Evolutionary conservation across 53 echinoderm and acorn worm species (phyloP), one percentile per base, ranked within the genome.

Genomic region (Hippasteria phrygiana): DNA sequence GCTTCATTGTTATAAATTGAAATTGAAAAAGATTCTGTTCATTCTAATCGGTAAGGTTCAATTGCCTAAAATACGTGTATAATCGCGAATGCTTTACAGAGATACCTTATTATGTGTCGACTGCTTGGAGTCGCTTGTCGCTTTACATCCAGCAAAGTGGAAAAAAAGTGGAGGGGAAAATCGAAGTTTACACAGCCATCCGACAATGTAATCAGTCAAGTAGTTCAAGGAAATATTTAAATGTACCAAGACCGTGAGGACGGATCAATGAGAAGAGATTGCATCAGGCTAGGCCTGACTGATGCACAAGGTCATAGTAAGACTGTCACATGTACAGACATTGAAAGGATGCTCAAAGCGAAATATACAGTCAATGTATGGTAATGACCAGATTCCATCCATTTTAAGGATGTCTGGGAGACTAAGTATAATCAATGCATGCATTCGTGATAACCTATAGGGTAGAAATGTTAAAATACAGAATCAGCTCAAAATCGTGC

Each of bases 171-270:
- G 69, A 33, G 33, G 20, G 11, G 79, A 41, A 59, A 79, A 79
- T 79, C 79, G 79, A 79, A 79, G 59, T 35, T 14, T 48, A 36
- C 59, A 42, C 79, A 27, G 40, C 37, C 62, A 37, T 26, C 42
- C 56, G 22, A 41, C 79, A 56, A 39, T 59, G 79, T 79, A 56
- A 79, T 62, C 55, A 24, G 62, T 29, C 17, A 79, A 38, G 12
- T 56, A 41, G 79, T 62, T 79, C 39, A 59, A 20, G 54, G 79
- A 79, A 51, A 62, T 79, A 62, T 59, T 79, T 79, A 79, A 79
- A 79, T 79, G 79, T 12, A 55, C 33, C n/a, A 27, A 7, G 29
- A 28, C 14, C 8, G 74, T 34, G 43, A n/a, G n/a, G n/a, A 50
- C 32, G 54, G 79, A 62, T 79, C 79, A 62, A 79, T 79, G 38